These are phyloP conservation scores for Eristalinus aeneus DNA, from an alignment of 2,888 invertebrate genomes.

Conservation along the genomic window DNA sequence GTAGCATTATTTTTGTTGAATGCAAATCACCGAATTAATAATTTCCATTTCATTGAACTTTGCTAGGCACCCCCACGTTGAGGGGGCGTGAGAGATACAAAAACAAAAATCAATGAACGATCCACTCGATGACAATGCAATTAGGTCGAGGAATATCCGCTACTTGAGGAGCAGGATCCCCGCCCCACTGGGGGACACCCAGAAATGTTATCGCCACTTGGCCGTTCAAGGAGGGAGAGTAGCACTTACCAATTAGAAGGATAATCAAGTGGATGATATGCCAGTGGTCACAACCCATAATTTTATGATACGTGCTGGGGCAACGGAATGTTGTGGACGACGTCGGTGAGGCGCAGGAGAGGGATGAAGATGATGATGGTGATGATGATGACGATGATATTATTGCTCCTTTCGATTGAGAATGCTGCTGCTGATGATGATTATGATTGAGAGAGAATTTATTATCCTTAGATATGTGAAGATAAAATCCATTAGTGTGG, in stretches of 20 bases:
- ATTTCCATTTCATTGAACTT: constrained; percentile 59
- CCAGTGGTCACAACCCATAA: constrained; percentile 74
- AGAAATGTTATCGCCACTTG: neutral
- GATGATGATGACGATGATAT: neutral
- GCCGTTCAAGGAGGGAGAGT: constrained; percentile 31
- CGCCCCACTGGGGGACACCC: neutral
- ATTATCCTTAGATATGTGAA: constrained; percentile 67
- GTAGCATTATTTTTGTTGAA: constrained; percentile 48
- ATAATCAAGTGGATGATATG: constrained; percentile 79
- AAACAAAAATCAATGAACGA: neutral
- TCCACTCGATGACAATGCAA: constrained; percentile 31
- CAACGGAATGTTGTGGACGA: constrained; percentile 49
- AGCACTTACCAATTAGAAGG: constrained; percentile 79
- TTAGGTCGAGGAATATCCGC: constrained; percentile 44
- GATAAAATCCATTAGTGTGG: constrained; percentile 65
- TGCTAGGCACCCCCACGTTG: neutral
- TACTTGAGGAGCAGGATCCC: neutral
- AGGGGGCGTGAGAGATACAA: neutral
- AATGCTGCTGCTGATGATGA: constrained; percentile 43
- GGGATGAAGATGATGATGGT: neutral
- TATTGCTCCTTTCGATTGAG: constrained; percentile 43
- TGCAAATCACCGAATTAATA: constrained; percentile 67
- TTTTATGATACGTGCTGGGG: constrained; percentile 64
- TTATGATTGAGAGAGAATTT: constrained; percentile 49
- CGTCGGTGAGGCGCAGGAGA: constrained; percentile 49